A percentile compares a stretch with the other conserved stretches of the same genome.
phyloP scores from a whole-genome alignment of 2,888 invertebrate species.

The Aphodius sticticus region DNA sequence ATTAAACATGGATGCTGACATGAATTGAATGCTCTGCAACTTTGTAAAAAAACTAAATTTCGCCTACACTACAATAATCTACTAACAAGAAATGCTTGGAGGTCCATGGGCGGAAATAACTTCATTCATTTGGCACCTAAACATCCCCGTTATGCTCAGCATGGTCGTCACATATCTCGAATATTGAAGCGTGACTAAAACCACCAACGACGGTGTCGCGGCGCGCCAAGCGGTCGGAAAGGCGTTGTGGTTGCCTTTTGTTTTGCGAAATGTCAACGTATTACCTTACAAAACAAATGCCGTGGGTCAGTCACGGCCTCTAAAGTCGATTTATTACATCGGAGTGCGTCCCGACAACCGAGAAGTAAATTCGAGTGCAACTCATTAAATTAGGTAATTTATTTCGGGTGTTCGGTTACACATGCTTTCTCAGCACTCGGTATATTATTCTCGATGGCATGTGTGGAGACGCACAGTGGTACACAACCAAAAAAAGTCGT shows the following conservation, averaged over 20 bases:
- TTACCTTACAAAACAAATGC: slow-evolving; percentile 22
- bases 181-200: background rate
- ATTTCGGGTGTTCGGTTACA: background rate
- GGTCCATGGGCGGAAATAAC: background rate
- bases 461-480: background rate
- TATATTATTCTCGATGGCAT: background rate
- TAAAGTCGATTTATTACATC: slow-evolving; percentile 4
- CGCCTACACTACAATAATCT: background rate
- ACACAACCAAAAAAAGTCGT: background rate
- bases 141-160: background rate
- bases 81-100: too few species aligned
- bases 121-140: background rate
- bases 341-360: background rate
- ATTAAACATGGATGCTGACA: too few species aligned
- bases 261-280: slow-evolving; percentile 14
- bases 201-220: background rate
- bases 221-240: too few species aligned
- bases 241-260: background rate
- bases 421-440: slow-evolving; percentile 4
- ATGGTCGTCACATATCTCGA: background rate
- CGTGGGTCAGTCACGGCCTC: slow-evolving; percentile 18
- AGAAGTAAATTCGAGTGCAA: background rate
- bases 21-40: too few species aligned
- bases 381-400: slow-evolving; percentile 4
- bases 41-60: background rate